Conservation (phyloP, 2,797 vertebrate species). For the Thamnophis elegans region DNA sequence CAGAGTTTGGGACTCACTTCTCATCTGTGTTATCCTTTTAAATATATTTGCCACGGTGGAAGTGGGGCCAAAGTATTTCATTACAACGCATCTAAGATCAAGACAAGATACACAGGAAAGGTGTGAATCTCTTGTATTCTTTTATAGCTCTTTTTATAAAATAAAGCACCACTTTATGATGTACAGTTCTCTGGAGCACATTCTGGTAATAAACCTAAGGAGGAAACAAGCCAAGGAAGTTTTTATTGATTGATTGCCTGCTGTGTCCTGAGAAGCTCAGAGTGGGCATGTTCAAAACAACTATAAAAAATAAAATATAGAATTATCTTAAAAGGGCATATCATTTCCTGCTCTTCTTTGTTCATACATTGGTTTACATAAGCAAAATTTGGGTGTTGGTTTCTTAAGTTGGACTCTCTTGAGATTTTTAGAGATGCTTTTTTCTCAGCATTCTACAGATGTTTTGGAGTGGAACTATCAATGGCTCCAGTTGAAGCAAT, state of each 20-base stretch:
- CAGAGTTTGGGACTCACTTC: background rate
- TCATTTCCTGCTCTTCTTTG: background rate
- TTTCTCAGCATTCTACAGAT: background rate
- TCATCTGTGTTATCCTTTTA: background rate
- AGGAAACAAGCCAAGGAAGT: background rate
- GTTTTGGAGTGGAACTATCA: background rate
- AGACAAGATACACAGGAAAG: background rate
- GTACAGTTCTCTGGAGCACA: background rate
- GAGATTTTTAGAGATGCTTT: background rate
- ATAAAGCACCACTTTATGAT: background rate
- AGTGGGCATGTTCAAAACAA: background rate
- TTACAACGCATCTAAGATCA: background rate
- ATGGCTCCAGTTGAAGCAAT: background rate
- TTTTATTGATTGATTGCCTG: constrained; percentile 2
- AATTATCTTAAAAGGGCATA: background rate
- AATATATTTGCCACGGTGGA: background rate
- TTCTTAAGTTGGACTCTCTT: background rate
- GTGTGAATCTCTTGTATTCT: background rate
- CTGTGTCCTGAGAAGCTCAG: background rate
- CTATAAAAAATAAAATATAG: constrained; percentile 1
- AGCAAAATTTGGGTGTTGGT: background rate
- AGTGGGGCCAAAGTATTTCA: background rate
- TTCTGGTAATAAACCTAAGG: background rate
- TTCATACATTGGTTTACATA: background rate
- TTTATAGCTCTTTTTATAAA: background rate